phyloP scores from a whole-genome alignment of 2,888 invertebrate species.

The Euplagia quadripunctaria region DNA sequence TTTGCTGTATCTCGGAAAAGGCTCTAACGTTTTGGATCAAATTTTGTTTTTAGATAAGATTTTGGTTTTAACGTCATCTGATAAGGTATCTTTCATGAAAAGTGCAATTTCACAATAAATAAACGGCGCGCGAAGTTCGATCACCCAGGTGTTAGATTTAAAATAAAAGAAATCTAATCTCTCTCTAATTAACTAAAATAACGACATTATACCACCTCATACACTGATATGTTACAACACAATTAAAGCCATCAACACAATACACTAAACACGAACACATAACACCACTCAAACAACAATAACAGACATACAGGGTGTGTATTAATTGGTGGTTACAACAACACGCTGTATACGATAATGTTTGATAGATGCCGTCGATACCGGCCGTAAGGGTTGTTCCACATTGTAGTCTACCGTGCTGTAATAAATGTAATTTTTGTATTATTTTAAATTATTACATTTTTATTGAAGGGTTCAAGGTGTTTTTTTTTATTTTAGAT shows the following conservation, averaged over 20 bases:
- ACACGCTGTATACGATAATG: slow-evolving; percentile 40
- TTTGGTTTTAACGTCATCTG: no score
- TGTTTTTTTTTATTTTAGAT: no score
- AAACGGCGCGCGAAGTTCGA: no score
- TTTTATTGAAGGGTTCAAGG: no score
- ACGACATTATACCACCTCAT: not conserved
- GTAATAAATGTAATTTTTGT: not conserved
- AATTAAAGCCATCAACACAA: slow-evolving; percentile 10
- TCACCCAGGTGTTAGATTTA: no score
- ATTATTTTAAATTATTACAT: not conserved
- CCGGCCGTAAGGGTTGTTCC: slow-evolving; percentile 40
- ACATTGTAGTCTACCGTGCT: not conserved
- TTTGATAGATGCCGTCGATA: slow-evolving; percentile 51
- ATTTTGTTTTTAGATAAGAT: no score
- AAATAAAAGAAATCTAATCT: no score
- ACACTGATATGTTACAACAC: slow-evolving; percentile 11
- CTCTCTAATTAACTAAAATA: no score
- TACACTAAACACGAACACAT: not conserved
- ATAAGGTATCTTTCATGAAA: no score
- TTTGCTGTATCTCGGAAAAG: no score
- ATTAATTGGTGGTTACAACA: slow-evolving; percentile 49
- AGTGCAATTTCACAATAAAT: no score
- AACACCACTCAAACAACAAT: slow-evolving; percentile 16
- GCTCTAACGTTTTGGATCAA: no score
- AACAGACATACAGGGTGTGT: slow-evolving; percentile 33